These are phyloP conservation scores for Cercopithecus mona DNA, from an alignment of 2,113 vertebrate species.

Conservation along the genomic window DNA sequence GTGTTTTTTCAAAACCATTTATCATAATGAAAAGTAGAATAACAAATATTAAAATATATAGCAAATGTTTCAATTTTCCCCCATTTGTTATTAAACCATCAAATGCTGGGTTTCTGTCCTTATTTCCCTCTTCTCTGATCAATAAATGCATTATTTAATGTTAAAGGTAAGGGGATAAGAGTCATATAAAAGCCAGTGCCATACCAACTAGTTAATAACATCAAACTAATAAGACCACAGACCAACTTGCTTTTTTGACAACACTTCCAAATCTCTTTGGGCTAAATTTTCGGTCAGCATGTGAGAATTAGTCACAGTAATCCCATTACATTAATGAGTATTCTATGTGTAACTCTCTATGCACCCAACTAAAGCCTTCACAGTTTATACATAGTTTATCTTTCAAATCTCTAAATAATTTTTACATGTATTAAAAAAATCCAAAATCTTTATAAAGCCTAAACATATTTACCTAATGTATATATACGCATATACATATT, in stretches of 20 bases:
- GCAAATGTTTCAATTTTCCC: constrained; percentile 3
- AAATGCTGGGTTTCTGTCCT: neutral
- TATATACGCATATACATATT: neutral
- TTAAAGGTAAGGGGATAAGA: constrained; percentile 61
- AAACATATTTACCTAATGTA: neutral
- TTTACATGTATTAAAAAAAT: constrained; percentile 35
- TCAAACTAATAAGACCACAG: constrained; percentile 69
- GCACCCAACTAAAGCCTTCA: constrained; percentile 71
- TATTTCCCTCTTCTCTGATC: constrained; percentile 9
- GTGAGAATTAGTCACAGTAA: constrained; percentile 81
- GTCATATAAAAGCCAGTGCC: constrained; percentile 57
- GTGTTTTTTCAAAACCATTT: neutral
- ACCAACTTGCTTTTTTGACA: constrained; percentile 75
- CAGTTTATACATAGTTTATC: constrained; percentile 63
- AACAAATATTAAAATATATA: constrained; percentile 44
- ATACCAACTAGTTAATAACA: constrained; percentile 77
- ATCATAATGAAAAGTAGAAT: neutral
- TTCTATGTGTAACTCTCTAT: constrained; percentile 74
- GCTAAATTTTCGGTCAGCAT: constrained; percentile 79
- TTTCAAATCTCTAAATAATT: constrained; percentile 77
- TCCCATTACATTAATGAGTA: constrained; percentile 80
- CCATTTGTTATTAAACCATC: neutral
- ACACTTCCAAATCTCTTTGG: constrained; percentile 80
- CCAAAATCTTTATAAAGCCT: constrained; percentile 44
- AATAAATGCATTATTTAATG: constrained; percentile 59